Percentiles rank a stretch among this genome's conserved stretches.
Conservation (phyloP, 2,113 vertebrate genomes). For the Chamaea fasciata region DNA sequence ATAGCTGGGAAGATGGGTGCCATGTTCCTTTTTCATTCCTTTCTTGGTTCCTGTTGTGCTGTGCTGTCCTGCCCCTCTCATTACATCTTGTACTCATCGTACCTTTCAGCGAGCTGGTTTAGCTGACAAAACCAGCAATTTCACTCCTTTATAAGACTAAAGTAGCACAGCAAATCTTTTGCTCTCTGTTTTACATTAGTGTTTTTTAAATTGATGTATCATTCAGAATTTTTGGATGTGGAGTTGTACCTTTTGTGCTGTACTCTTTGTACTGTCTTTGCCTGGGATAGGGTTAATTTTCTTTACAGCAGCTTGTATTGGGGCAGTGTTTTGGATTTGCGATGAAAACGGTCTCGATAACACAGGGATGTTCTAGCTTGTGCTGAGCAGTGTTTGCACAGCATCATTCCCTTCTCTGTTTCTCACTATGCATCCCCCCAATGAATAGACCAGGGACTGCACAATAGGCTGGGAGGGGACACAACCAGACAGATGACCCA, state of each 20-base stretch:
- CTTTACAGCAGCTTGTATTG: background rate
- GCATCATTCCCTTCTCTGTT: background rate
- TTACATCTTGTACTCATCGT: background rate
- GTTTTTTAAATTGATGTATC: background rate
- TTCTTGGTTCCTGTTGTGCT: background rate
- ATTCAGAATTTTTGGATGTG: background rate
- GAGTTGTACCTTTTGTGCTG: background rate
- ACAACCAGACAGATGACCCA: background rate
- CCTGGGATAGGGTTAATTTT: background rate
- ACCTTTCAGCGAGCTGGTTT: background rate
- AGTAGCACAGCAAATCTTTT: background rate
- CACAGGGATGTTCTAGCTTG: background rate
- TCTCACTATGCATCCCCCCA: background rate
- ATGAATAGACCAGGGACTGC: background rate
- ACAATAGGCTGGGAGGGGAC: background rate
- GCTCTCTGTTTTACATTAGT: background rate
- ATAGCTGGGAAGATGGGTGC: background rate
- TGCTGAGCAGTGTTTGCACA: background rate
- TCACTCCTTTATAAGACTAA: background rate
- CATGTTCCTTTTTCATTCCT: background rate
- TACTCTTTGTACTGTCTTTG: background rate
- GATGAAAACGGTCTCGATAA: background rate
- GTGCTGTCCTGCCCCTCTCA: background rate
- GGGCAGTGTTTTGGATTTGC: background rate
- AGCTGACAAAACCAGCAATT: background rate